Percentiles rank a stretch among this genome's conserved stretches.
These are phyloP conservation scores for Dione juno DNA, from an alignment of 2,888 invertebrate genomes.

Conservation along the genomic window DNA sequence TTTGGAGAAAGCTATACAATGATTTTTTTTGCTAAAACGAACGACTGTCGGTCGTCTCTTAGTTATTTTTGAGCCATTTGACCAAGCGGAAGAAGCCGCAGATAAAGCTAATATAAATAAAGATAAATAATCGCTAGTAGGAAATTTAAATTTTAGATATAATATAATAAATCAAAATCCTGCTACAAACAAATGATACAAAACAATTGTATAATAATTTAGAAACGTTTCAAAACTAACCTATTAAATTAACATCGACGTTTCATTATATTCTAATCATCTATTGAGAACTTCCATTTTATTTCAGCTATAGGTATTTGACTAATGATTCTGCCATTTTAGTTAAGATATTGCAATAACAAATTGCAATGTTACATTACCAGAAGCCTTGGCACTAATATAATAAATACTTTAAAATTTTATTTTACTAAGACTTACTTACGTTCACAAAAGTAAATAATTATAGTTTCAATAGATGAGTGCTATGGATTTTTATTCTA, in stretches of 20 bases:
- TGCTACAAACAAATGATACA: too few relatives aligned
- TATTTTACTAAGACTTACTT: background rate
- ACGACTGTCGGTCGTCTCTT: too few relatives aligned
- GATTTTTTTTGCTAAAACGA: too few relatives aligned
- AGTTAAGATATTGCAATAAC: constrained; percentile 1
- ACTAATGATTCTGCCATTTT: constrained; percentile 18
- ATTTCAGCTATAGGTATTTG: background rate
- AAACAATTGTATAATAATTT: too few relatives aligned
- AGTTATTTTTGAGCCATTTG: too few relatives aligned
- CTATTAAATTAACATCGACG: constrained; percentile 12
- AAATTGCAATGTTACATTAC: constrained; percentile 13
- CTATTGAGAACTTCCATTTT: background rate
- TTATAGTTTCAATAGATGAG: background rate
- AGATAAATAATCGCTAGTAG: too few relatives aligned
- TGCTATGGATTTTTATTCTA: background rate
- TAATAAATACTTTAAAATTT: constrained; percentile 3
- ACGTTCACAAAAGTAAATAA: background rate
- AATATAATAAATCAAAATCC: too few relatives aligned
- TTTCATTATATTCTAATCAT: constrained; percentile 11
- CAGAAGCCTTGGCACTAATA: constrained; percentile 23
- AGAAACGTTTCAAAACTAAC: too few relatives aligned
- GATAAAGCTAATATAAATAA: too few relatives aligned
- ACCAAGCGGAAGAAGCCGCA: too few relatives aligned
- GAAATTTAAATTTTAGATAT: too few relatives aligned
- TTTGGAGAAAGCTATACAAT: too few relatives aligned